phyloP scores from a whole-genome alignment of 2,797 vertebrate species.

The Parotocinclus haroldoi region DNA sequence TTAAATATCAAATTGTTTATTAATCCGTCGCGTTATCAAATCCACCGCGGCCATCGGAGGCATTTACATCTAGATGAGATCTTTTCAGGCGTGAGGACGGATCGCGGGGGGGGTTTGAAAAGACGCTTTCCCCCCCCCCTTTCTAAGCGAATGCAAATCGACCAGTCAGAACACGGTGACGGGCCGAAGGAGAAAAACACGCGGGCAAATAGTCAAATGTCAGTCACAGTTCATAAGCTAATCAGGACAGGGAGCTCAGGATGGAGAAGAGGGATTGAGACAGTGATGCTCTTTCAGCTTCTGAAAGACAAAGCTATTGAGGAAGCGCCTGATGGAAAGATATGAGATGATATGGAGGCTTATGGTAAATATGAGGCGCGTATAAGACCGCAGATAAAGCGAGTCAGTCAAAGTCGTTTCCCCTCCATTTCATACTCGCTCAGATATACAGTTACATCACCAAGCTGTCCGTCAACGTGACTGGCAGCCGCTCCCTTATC shows the following conservation, averaged over 20 bases:
- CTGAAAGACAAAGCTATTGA: conserved; percentile 48
- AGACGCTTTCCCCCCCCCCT: conserved; percentile 20
- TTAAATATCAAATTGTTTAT: conserved; percentile 53
- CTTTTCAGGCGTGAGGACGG: conserved; percentile 41
- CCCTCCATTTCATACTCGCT: conserved; percentile 37
- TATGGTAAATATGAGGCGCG: conserved; percentile 52
- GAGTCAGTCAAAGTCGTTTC: conserved; percentile 47
- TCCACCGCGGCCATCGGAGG: conserved; percentile 45
- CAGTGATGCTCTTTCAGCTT: conserved; percentile 25
- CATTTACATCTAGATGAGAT: conserved; percentile 53
- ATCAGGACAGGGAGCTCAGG: conserved; percentile 41
- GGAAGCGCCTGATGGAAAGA: conserved; percentile 44
- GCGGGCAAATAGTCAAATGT: conserved; percentile 51
- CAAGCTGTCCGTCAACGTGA: conserved; percentile 54
- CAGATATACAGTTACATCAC: conserved; percentile 50
- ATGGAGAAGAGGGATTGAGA: conserved; percentile 23
- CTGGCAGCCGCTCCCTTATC: conserved; percentile 54
- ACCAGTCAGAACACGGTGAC: conserved; percentile 35
- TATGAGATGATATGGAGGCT: conserved; percentile 47
- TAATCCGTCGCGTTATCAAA: conserved; percentile 51
- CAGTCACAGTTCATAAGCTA: conserved; percentile 57
- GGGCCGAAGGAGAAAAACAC: neutral
- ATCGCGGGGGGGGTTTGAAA: conserved; percentile 27
- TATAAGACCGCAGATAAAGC: conserved; percentile 53
- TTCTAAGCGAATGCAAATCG: conserved; percentile 44